A percentile compares a stretch with the other conserved stretches of the same genome.
Evolutionary conservation across 2,113 vertebrate species (phyloP).

Genomic region (Thunnus thynnus): DNA sequence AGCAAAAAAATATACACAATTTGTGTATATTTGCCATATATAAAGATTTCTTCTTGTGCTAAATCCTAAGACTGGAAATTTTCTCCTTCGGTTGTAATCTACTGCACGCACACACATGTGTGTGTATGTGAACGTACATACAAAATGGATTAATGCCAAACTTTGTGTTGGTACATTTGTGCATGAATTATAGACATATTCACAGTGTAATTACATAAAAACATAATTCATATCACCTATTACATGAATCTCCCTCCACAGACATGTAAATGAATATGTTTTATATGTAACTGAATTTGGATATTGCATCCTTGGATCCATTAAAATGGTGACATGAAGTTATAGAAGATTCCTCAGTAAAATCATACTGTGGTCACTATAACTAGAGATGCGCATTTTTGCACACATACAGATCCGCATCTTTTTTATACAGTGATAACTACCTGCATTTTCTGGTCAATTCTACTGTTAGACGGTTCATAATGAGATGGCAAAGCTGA

Average conservation of each 20-base stretch:
- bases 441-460: neutral
- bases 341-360: neutral
- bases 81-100: too few relatives aligned
- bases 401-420: neutral
- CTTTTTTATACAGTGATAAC: too few relatives aligned
- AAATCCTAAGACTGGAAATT: too few relatives aligned
- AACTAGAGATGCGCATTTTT: too few relatives aligned
- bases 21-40: too few relatives aligned
- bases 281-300: neutral
- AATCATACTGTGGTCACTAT: neutral
- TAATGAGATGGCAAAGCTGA: neutral
- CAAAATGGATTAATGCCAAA: neutral
- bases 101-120: too few relatives aligned
- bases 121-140: neutral
- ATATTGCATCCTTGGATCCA: constrained; percentile 2
- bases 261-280: too few relatives aligned
- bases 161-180: neutral
- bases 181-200: neutral
- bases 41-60: too few relatives aligned
- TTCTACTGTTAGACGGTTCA: neutral
- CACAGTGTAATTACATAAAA: neutral
- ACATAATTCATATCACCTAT: neutral
- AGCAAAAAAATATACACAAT: neutral
- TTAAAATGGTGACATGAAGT: neutral
- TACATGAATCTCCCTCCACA: neutral